Base-by-base conservation (phyloP, 2,797 vertebrate genomes). In the Cyclopterus lumpus region DNA sequence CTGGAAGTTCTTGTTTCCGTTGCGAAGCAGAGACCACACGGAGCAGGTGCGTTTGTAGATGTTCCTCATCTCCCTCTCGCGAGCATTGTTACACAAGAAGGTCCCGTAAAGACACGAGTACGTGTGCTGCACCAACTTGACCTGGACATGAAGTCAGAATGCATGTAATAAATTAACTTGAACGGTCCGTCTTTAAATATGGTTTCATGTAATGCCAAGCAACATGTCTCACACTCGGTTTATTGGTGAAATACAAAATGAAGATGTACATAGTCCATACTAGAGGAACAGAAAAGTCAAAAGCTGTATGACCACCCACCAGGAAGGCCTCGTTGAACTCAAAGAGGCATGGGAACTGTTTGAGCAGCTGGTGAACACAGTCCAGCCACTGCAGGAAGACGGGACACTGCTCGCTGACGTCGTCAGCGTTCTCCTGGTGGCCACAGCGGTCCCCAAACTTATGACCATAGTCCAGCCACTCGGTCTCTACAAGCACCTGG, bases 311-410 rank as follows among this genome's bases (percentile, higher is more conserved):
- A 53, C 40, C 80, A 91, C 97, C 92, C 88, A 99, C 98, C 96
- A 99, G 89, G 90, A 99, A 99, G 80, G 98, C 96, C 93, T 99
- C 98, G 0, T 98, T 99, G 93, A 99, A 99, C 93, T 99, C 98
- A 16, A 99, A 99, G 71, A 97, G 94, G 86, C 98, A 99, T 80
- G 98, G 98, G 88, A 99, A 99, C 93, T 99, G 98, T 90, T 97
- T 97, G 86, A 99, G 95, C 86, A 99, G 95, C 94, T 99, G 98
- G 92, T 99, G 98, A 60, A 99, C 93, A 22, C 97, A 97, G 94
- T 99, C 98, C 42, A 99, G 93, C 98, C 98, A 99, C 94, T 99
- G 98, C 75, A 99, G 95, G 91, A 99, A 99, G 84, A 99, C 98
- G 0, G 98, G 98, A 82, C 98, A 99, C 91, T 99, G 98, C 90